phyloP scores from a whole-genome alignment of 2,888 invertebrate genomes.

The Cacoxenus indagator region DNA sequence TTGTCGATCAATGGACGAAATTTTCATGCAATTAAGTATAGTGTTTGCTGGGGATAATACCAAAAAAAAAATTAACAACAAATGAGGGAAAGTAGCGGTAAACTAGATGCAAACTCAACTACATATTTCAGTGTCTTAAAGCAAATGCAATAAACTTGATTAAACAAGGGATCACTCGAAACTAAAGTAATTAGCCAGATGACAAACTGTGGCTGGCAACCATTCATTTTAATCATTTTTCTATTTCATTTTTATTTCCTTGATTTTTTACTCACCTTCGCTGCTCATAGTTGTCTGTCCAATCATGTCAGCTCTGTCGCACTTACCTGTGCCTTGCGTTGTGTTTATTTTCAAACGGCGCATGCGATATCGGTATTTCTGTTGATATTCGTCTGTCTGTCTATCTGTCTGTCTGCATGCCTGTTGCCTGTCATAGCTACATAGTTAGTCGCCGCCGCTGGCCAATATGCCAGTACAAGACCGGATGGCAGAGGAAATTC shows the following conservation, averaged over 20 bases:
- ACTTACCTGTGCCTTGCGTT: no score
- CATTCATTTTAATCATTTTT: background rate
- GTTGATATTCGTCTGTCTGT: background rate
- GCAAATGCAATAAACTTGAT: background rate
- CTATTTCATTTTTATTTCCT: background rate
- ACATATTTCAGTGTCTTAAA: no score
- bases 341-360: background rate
- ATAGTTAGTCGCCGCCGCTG: conserved; percentile 6
- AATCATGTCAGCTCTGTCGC: background rate
- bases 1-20: background rate
- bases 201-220: no score
- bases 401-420: no score
- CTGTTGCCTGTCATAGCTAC: background rate
- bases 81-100: no score
- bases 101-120: no score
- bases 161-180: background rate
- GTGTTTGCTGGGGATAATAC: no score
- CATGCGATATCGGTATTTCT: background rate
- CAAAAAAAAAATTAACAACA: no score
- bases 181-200: background rate
- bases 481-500: conserved; percentile 7
- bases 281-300: background rate
- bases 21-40: background rate
- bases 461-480: conserved; percentile 9
- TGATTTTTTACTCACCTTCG: background rate